Percentiles rank a stretch among this genome's conserved stretches.
These are phyloP conservation scores for Tragelaphus strepsiceros DNA, from an alignment of 2,113 vertebrate species.

Conservation along the genomic window DNA sequence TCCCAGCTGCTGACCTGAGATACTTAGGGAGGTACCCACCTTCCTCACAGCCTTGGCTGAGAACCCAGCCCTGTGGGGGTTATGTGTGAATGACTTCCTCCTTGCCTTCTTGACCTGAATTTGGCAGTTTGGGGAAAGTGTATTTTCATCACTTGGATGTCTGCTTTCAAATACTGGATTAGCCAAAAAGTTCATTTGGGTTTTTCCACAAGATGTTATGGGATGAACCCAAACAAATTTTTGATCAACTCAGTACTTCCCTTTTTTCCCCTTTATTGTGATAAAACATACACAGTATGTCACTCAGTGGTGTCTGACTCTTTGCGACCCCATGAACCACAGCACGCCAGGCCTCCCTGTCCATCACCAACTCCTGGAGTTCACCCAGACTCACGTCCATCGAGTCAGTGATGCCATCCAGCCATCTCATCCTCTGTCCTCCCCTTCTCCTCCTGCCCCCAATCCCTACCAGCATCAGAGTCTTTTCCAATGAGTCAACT, in stretches of 20 bases:
- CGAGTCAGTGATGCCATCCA: no score
- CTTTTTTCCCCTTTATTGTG: background rate
- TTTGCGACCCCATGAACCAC: no score
- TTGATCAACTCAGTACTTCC: background rate
- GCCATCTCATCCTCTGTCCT: no score
- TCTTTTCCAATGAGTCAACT: no score
- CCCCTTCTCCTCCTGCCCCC: no score
- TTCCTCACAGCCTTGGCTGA: no score
- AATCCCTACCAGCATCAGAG: no score
- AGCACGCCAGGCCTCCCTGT: no score
- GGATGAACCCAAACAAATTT: background rate
- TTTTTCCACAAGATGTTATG: background rate
- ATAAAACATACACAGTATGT: background rate
- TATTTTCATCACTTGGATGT: background rate
- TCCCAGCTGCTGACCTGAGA: background rate
- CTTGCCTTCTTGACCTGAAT: background rate
- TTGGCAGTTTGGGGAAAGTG: background rate
- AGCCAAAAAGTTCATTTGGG: background rate
- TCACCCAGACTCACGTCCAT: no score
- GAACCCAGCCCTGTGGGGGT: rapidly evolving
- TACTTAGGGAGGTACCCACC: background rate
- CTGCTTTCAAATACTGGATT: background rate
- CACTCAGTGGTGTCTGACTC: no score
- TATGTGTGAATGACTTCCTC: background rate
- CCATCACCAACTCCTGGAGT: no score